phyloP scores from a whole-genome alignment of 2,888 invertebrate species.

The Drosophila meridionalis region DNA sequence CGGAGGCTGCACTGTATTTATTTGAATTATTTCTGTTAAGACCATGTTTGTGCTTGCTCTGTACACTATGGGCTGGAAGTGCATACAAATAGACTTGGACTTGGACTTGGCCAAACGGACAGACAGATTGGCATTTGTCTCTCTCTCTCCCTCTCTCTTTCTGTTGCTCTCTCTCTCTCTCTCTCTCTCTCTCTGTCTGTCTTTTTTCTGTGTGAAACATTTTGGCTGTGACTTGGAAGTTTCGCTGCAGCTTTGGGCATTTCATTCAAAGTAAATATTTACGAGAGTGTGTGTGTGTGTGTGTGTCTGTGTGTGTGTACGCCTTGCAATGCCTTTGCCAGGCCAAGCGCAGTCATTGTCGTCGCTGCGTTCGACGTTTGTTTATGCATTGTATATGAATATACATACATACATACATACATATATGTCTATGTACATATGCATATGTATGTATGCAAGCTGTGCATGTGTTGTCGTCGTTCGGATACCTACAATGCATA shows the following conservation, averaged over 20 bases:
- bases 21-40: conserved; percentile 18
- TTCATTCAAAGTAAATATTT: conserved; percentile 70
- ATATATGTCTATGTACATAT: conserved; percentile 21
- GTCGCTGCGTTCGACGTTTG: conserved; percentile 24
- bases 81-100: conserved; percentile 42
- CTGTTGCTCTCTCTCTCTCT: conserved; percentile 7
- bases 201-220: conserved; percentile 16
- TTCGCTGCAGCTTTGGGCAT: conserved; percentile 59
- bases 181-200: conserved; percentile 7
- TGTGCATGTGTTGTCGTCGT: conserved; percentile 2
- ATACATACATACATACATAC: conserved; percentile 20
- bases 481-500: conserved; percentile 4
- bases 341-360: conserved; percentile 22
- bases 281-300: conserved; percentile 26
- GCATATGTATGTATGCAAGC: neutral
- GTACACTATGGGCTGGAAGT: conserved; percentile 30
- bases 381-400: conserved; percentile 39
- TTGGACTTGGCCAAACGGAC: conserved; percentile 27
- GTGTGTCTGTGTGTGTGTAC: conserved; percentile 18
- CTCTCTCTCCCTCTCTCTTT: conserved; percentile 6
- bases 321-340: conserved; percentile 33
- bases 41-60: conserved; percentile 30
- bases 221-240: conserved; percentile 50
- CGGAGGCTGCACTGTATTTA: conserved; percentile 7
- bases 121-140: conserved; percentile 25